Conservation (phyloP, 2,888 invertebrate genomes). For the Teleogryllus oceanicus region DNA sequence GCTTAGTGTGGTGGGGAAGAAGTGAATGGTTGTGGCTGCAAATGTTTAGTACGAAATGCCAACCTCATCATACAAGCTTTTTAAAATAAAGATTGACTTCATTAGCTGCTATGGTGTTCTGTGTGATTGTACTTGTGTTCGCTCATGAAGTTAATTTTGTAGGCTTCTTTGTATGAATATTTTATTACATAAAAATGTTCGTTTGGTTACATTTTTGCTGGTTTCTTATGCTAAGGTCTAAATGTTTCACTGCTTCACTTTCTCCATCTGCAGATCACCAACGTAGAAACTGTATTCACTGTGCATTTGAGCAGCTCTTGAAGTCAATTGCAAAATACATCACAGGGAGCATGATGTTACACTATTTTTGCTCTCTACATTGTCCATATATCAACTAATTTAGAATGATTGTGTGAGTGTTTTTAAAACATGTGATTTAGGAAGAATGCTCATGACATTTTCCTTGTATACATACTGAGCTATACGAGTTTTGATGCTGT, state of each 20-base stretch:
- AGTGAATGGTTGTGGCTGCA: neutral
- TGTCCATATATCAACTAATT: slow-evolving; percentile 24
- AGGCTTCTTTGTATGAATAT: no score
- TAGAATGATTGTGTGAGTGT: slow-evolving; percentile 30
- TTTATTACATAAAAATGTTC: no score
- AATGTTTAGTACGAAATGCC: neutral
- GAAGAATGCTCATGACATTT: neutral
- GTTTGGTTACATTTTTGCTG: no score
- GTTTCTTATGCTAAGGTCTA: no score
- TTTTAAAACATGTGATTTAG: neutral
- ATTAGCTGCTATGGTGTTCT: neutral
- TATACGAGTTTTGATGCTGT: slow-evolving; percentile 31
- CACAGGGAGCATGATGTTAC: neutral
- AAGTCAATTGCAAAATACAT: neutral
- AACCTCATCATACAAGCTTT: neutral
- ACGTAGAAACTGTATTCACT: neutral
- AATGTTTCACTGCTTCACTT: no score
- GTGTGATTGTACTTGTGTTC: no score
- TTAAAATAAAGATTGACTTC: neutral
- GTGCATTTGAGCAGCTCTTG: neutral
- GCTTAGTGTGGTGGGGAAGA: no score
- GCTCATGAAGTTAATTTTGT: no score
- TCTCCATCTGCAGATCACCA: no score
- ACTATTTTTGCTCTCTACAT: neutral
- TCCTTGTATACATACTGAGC: slow-evolving; percentile 28